Percentiles rank a stretch among this genome's conserved stretches.
Evolutionary conservation across 23 tunicate species (phyloP).

Genomic region (Styela plicata): DNA sequence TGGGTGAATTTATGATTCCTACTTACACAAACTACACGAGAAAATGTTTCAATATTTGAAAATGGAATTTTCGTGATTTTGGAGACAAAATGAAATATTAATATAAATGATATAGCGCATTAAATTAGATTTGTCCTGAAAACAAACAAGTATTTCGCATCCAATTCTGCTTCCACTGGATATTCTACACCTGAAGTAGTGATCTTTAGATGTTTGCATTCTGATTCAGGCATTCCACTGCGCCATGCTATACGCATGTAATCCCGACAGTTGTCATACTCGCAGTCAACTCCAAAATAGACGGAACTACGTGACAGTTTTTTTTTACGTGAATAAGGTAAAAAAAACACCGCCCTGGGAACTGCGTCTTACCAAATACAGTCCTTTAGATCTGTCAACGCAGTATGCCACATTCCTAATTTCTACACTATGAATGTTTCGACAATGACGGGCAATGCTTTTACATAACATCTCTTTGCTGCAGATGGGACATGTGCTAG

Average conservation of each 20-base stretch:
- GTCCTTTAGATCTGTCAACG: background rate
- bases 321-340: background rate
- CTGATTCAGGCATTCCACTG: constrained; percentile 10
- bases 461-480: background rate
- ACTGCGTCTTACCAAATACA: constrained; percentile 8
- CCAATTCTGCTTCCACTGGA: no score
- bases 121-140: no score
- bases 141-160: no score
- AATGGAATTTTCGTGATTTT: no score
- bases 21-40: no score
- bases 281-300: background rate
- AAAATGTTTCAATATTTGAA: no score
- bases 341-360: background rate
- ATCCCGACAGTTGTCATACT: background rate
- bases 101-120: no score
- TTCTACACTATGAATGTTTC: constrained; percentile 14
- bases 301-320: background rate
- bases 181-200: background rate
- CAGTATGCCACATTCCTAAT: background rate
- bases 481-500: constrained; percentile 17
- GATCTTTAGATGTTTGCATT: constrained; percentile 9
- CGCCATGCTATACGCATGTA: constrained; percentile 19
- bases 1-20: no score
- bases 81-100: no score
- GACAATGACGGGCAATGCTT: constrained; percentile 16